These are phyloP conservation scores for Tympanuchus pallidicinctus DNA, from an alignment of 2,113 vertebrate genomes.

Conservation along the genomic window DNA sequence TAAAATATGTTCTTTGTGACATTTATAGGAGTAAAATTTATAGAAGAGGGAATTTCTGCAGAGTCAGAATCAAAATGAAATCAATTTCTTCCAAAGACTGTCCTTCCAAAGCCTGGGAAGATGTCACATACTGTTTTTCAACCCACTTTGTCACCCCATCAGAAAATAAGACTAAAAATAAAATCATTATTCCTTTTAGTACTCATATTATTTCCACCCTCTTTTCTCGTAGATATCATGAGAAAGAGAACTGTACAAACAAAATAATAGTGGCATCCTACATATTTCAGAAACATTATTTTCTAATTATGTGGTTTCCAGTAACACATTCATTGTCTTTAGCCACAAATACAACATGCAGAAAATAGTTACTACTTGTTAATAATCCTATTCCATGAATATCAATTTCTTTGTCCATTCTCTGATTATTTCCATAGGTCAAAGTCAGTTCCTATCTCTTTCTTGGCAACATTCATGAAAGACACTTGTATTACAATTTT, in stretches of 20 bases:
- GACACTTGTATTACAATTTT: neutral
- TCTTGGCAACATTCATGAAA: neutral
- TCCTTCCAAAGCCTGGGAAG: neutral
- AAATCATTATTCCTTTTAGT: neutral
- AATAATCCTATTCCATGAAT: neutral
- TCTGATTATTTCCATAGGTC: neutral
- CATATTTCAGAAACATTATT: neutral
- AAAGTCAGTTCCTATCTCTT: neutral
- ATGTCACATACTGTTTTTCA: neutral
- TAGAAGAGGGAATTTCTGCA: neutral
- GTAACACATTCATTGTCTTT: neutral
- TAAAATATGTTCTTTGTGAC: neutral
- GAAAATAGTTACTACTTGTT: neutral
- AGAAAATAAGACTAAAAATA: neutral
- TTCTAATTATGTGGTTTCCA: neutral
- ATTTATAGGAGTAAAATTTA: neutral
- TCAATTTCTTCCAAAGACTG: neutral
- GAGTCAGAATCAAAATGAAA: neutral
- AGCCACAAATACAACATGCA: neutral
- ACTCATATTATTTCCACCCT: accelerated
- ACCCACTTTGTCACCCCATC: accelerated
- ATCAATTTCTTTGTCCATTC: neutral
- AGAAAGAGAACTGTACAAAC: neutral
- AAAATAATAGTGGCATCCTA: neutral
- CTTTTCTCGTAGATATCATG: neutral